These are phyloP conservation scores for Cerastis rubricosa DNA, from an alignment of 2,888 invertebrate species.

Conservation along the genomic window DNA sequence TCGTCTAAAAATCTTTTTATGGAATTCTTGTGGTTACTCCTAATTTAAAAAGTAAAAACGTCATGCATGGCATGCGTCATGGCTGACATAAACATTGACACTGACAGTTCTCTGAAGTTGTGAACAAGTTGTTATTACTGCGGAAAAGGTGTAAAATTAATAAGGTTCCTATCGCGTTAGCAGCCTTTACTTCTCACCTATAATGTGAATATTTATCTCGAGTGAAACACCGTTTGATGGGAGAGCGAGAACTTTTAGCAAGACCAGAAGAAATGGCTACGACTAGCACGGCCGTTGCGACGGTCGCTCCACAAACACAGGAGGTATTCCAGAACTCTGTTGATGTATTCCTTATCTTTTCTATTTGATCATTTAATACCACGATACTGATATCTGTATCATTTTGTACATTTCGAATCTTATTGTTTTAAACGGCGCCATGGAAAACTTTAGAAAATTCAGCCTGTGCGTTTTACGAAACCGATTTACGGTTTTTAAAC, in stretches of 20 bases:
- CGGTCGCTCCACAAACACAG: conserved; percentile 82
- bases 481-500: conserved; percentile 60
- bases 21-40: neutral
- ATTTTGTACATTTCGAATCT: conserved; percentile 40
- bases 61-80: conserved; percentile 13
- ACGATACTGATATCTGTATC: conserved; percentile 56
- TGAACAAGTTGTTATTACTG: conserved; percentile 40
- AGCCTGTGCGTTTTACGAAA: conserved; percentile 63
- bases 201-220: conserved; percentile 73
- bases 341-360: conserved; percentile 77
- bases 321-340: conserved; percentile 78
- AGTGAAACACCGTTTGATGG: conserved; percentile 78
- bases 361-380: conserved; percentile 77
- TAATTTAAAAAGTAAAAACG: conserved; percentile 6
- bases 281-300: conserved; percentile 86
- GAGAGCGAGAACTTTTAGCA: conserved; percentile 76
- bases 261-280: conserved; percentile 85
- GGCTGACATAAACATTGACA: conserved; percentile 37
- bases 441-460: conserved; percentile 68
- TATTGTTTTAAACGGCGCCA: conserved; percentile 63
- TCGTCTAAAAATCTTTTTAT: neutral
- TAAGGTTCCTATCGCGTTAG: conserved; percentile 38
- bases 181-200: conserved; percentile 59
- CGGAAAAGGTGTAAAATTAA: conserved; percentile 56
- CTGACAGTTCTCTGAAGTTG: conserved; percentile 55